phyloP scores from a whole-genome alignment of 2,797 vertebrate genomes.

The Argentina silus region DNA sequence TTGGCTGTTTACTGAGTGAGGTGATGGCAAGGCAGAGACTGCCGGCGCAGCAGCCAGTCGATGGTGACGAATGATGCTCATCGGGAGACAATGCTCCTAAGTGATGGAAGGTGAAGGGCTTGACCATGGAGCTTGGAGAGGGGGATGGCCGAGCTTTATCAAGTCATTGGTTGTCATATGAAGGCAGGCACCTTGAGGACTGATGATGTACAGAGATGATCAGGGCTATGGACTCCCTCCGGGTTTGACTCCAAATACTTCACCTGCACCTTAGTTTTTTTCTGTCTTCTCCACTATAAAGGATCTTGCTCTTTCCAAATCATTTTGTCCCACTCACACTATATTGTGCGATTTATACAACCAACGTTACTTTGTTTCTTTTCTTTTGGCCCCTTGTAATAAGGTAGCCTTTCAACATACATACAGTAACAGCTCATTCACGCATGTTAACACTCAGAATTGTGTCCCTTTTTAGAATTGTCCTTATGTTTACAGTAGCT shows the following conservation, averaged over 20 bases:
- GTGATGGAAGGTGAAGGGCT: constrained; percentile 51
- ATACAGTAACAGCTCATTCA: no score
- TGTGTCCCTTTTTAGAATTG: no score
- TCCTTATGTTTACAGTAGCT: no score
- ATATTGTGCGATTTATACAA: background rate
- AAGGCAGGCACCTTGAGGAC: constrained; percentile 37
- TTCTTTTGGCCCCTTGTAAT: no score
- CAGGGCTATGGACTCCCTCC: background rate
- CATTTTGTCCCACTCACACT: background rate
- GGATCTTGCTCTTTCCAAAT: background rate
- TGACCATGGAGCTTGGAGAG: constrained; percentile 34
- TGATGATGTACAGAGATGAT: constrained; percentile 27
- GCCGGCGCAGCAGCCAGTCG: constrained; percentile 27
- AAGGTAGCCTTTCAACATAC: no score
- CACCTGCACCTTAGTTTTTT: background rate
- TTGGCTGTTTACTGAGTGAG: constrained; percentile 73
- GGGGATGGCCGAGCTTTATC: constrained; percentile 44
- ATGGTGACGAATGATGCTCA: constrained; percentile 65
- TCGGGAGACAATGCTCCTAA: constrained; percentile 55
- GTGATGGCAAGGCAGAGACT: constrained; percentile 49
- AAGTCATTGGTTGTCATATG: constrained; percentile 49
- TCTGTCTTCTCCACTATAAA: background rate
- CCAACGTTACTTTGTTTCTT: no score
- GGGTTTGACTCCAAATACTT: background rate
- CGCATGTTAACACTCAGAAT: no score